Evolutionary conservation across 1,140 invertebrate genomes (phyloP).

Genomic region (Coenobita brevimanus): DNA sequence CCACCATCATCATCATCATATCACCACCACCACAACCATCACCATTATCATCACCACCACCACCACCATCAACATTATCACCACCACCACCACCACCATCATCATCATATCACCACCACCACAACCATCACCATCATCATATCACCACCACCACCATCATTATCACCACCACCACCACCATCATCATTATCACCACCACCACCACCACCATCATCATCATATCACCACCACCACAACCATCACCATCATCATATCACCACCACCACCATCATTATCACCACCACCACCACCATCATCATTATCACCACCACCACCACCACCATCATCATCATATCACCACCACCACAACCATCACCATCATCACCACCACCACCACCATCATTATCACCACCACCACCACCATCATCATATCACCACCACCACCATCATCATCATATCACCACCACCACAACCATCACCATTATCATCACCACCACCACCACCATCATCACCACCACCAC

Average conservation of each 20-base stretch:
- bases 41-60: neutral
- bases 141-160: neutral
- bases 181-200: no score
- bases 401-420: neutral
- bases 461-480: neutral
- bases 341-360: neutral
- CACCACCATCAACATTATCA: neutral
- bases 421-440: neutral
- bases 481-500: neutral
- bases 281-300: neutral
- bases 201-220: no score
- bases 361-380: conserved; percentile 1
- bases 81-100: neutral
- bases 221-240: neutral
- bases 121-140: no score
- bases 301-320: neutral
- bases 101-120: no score
- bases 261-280: neutral
- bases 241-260: neutral
- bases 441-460: neutral
- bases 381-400: neutral
- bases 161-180: no score
- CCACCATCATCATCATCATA: neutral
- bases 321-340: neutral
- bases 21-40: no score